Conservation (phyloP, 2,113 vertebrate species). For the Elaphurus davidianus region DNA sequence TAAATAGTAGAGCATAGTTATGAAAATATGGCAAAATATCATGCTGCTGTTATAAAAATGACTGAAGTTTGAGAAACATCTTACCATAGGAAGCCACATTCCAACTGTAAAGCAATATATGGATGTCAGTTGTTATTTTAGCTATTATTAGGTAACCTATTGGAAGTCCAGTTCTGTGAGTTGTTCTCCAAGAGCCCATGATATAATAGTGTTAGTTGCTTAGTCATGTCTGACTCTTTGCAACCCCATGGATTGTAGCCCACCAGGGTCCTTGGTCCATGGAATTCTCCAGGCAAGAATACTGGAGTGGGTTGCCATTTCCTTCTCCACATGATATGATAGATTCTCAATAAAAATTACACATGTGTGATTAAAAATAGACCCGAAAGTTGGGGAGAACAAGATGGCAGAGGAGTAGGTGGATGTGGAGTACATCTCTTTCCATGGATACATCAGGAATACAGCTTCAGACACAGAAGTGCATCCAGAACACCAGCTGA, state of each 20-base stretch:
- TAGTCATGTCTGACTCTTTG: background rate
- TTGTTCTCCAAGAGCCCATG: background rate
- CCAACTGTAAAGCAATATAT: background rate
- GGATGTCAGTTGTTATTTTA: background rate
- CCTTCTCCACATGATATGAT: background rate
- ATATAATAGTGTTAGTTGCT: background rate
- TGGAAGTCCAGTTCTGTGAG: background rate
- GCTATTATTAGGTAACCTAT: background rate
- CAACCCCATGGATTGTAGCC: background rate
- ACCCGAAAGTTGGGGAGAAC: background rate
- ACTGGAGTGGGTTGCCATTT: background rate
- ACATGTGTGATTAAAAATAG: background rate
- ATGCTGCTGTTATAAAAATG: constrained; percentile 10
- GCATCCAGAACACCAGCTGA: background rate
- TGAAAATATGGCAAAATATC: background rate
- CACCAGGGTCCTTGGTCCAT: background rate
- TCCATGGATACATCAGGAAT: background rate
- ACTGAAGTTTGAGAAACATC: background rate
- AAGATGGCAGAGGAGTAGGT: background rate
- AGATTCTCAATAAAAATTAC: background rate
- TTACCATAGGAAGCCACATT: background rate
- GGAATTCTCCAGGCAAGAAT: background rate
- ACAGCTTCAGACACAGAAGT: background rate
- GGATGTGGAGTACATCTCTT: background rate
- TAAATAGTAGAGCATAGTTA: background rate